These are phyloP conservation scores for Philantomba maxwellii DNA, from an alignment of 2,113 vertebrate species.

Conservation along the genomic window DNA sequence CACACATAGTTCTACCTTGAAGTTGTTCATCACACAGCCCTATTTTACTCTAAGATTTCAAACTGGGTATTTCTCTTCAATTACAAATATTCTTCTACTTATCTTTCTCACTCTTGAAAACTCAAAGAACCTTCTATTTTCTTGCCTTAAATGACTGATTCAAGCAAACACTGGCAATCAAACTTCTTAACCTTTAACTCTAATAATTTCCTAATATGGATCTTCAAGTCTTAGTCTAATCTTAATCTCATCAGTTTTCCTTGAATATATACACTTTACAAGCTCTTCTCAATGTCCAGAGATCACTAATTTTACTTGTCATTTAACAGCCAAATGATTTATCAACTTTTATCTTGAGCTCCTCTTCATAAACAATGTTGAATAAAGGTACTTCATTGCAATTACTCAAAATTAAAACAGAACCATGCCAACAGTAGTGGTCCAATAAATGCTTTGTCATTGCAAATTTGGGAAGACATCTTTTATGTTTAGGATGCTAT, in stretches of 20 bases:
- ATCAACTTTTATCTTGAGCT: neutral
- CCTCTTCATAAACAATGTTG: neutral
- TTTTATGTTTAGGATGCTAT: neutral
- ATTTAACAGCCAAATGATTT: neutral
- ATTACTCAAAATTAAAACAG: neutral
- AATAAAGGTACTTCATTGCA: neutral
- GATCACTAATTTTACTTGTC: neutral
- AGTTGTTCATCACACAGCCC: neutral
- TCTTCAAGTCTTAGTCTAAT: neutral
- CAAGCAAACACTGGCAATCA: neutral
- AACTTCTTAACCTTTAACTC: neutral
- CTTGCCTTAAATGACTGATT: neutral
- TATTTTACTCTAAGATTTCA: neutral
- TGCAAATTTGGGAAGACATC: neutral
- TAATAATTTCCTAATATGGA: neutral
- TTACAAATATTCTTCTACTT: neutral
- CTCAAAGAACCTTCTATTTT: neutral
- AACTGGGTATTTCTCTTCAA: neutral
- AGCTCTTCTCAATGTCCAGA: neutral
- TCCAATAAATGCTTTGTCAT: neutral
- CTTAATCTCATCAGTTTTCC: neutral
- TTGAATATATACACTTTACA: neutral
- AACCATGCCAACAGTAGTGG: neutral
- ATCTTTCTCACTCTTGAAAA: constrained; percentile 9
- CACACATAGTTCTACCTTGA: neutral